Conservation (phyloP, 2,888 invertebrate genomes). For the Hetaerina titia region DNA sequence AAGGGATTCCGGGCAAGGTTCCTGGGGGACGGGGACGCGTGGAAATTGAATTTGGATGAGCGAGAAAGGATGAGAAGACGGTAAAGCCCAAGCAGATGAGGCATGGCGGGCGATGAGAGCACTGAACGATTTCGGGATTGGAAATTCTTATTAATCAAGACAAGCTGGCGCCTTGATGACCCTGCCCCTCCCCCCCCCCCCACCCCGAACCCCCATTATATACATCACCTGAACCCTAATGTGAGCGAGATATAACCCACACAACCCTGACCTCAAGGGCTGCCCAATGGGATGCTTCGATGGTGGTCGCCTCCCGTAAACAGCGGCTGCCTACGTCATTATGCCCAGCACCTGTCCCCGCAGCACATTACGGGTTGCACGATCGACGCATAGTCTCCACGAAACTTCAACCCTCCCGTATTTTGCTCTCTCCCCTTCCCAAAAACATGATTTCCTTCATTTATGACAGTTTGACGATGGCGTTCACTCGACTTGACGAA, state of each 20-base stretch:
- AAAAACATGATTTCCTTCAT: background rate
- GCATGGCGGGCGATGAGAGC: background rate
- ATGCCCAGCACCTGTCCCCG: background rate
- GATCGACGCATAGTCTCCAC: background rate
- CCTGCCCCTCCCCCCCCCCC: no score
- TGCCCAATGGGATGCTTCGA: background rate
- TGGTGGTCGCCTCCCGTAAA: background rate
- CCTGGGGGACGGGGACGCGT: background rate
- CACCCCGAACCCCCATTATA: background rate
- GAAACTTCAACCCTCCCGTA: background rate
- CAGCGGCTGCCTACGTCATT: background rate
- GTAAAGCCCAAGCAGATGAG: background rate
- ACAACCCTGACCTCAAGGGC: background rate
- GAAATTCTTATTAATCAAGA: background rate
- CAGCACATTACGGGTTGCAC: background rate
- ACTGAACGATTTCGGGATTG: background rate
- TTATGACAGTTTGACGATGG: no score
- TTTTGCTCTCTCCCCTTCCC: background rate
- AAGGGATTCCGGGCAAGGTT: background rate
- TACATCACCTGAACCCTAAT: slow-evolving; percentile 11
- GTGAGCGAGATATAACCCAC: background rate
- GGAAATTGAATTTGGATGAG: background rate
- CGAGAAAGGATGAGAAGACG: background rate
- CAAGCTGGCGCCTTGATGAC: background rate
- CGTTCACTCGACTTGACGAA: no score